Percentiles rank a stretch among this genome's conserved stretches.
phyloP scores from a whole-genome alignment of 2,888 invertebrate species.

The Trichacis sp. region DNA sequence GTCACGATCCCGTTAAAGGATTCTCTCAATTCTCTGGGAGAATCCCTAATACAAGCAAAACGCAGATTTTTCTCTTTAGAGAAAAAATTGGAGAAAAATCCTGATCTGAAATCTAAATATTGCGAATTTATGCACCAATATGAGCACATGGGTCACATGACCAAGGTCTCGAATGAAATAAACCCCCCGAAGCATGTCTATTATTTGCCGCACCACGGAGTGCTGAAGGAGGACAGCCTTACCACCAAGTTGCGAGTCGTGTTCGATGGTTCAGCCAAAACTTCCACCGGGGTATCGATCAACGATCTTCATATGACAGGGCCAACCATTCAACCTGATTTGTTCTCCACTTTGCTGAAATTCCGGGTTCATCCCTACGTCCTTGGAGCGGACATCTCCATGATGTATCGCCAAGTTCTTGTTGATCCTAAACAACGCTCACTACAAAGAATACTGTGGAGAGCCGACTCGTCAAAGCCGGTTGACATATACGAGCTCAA shows the following conservation, averaged over 20 bases:
- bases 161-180: not conserved
- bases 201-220: slow-evolving; percentile 17
- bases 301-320: slow-evolving; percentile 46
- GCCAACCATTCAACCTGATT: slow-evolving; percentile 39
- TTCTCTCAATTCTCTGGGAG: slow-evolving; percentile 9
- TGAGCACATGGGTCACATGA: slow-evolving; percentile 15
- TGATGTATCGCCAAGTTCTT: too few species aligned
- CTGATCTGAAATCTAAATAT: not conserved
- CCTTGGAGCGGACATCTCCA: slow-evolving; percentile 51
- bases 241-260: slow-evolving; percentile 53
- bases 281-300: slow-evolving; percentile 42
- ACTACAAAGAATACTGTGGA: slow-evolving; percentile 50
- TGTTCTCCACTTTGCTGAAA: slow-evolving; percentile 37
- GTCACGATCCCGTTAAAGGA: slow-evolving; percentile 16
- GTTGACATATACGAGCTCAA: slow-evolving; percentile 17
- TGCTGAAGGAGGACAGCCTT: slow-evolving; percentile 27
- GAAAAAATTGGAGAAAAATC: slow-evolving; percentile 6
- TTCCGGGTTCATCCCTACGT: slow-evolving; percentile 41
- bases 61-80: not conserved
- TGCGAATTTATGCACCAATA: slow-evolving; percentile 9
- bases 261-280: slow-evolving; percentile 50
- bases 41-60: slow-evolving; percentile 7
- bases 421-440: slow-evolving; percentile 29
- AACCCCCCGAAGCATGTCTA: not conserved
- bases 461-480: slow-evolving; percentile 10